These are phyloP conservation scores for Scleropages formosus DNA, from an alignment of 2,797 vertebrate species.

Conservation along the genomic window DNA sequence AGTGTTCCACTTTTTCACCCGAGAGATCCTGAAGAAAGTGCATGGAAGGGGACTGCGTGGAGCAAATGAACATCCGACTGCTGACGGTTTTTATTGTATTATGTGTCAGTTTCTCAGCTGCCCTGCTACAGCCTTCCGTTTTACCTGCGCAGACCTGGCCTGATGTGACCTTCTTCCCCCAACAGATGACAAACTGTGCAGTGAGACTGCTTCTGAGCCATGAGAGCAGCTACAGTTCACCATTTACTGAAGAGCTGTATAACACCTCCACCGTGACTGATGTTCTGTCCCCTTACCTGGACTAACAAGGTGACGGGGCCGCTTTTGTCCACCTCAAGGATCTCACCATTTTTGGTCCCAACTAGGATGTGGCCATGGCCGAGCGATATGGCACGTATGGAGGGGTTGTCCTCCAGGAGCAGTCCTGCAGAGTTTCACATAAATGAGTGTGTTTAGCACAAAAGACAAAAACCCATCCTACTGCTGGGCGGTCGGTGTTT, in stretches of 20 bases:
- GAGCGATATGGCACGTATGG: conserved; percentile 98
- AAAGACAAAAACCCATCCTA: conserved; percentile 16
- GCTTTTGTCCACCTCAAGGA: conserved; percentile 96
- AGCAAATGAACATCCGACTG: neutral
- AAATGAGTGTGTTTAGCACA: no score
- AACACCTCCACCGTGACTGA: neutral
- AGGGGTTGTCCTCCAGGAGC: conserved; percentile 96
- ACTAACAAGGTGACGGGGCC: conserved; percentile 95
- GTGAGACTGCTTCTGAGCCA: conserved; percentile 20
- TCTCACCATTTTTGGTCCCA: conserved; percentile 97
- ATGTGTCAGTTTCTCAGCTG: neutral
- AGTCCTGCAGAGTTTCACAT: conserved; percentile 71
- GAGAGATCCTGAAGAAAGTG: conserved; percentile 2
- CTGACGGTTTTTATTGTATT: neutral
- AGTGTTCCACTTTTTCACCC: conserved; percentile 46
- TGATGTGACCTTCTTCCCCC: conserved; percentile 12
- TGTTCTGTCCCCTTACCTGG: conserved; percentile 71
- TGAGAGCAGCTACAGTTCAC: conserved; percentile 22
- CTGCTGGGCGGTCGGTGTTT: conserved; percentile 16
- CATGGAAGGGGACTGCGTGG: neutral
- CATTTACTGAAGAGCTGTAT: conserved; percentile 19
- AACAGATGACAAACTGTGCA: conserved; percentile 21
- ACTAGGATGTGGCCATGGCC: conserved; percentile 97
- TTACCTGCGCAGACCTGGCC: neutral
- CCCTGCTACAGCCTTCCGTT: no score